A percentile compares a stretch with the other conserved stretches of the same genome.
phyloP scores from a whole-genome alignment of 37 sponge, comb jelly and placozoan genomes.

The Petrosia ficiformis region DNA sequence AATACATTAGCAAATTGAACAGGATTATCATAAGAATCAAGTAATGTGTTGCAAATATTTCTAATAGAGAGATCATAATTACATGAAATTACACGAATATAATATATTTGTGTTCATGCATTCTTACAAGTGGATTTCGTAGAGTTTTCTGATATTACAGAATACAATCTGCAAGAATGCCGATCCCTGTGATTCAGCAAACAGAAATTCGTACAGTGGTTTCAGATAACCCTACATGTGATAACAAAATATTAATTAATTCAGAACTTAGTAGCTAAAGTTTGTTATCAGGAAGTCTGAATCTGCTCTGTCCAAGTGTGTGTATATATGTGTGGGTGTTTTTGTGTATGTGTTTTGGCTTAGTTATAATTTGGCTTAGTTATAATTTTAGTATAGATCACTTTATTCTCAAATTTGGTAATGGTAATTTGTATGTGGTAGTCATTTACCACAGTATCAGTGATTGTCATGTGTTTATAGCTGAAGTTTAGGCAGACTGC shows the following conservation, averaged over 20 bases:
- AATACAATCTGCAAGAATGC: constrained; percentile 22
- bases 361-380: too few relatives aligned
- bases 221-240: constrained; percentile 38
- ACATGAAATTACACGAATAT: neutral
- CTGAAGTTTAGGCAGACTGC: too few relatives aligned
- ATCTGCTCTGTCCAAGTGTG: too few relatives aligned
- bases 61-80: constrained; percentile 8
- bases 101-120: neutral
- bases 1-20: constrained; percentile 43
- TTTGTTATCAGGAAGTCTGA: too few relatives aligned
- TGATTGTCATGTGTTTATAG: too few relatives aligned
- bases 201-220: constrained; percentile 16
- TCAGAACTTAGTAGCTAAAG: too few relatives aligned
- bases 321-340: constrained; percentile 1
- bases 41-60: constrained; percentile 7
- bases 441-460: too few relatives aligned
- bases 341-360: too few relatives aligned
- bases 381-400: too few relatives aligned
- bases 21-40: constrained; percentile 8
- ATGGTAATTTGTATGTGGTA: too few relatives aligned
- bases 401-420: too few relatives aligned
- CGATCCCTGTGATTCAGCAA: constrained; percentile 10
- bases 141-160: constrained; percentile 20
- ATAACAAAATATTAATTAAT: too few relatives aligned
- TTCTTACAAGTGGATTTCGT: constrained; percentile 32